phyloP scores from a whole-genome alignment of 2,113 vertebrate genomes.

The Mesembrinibis cayennensis region DNA sequence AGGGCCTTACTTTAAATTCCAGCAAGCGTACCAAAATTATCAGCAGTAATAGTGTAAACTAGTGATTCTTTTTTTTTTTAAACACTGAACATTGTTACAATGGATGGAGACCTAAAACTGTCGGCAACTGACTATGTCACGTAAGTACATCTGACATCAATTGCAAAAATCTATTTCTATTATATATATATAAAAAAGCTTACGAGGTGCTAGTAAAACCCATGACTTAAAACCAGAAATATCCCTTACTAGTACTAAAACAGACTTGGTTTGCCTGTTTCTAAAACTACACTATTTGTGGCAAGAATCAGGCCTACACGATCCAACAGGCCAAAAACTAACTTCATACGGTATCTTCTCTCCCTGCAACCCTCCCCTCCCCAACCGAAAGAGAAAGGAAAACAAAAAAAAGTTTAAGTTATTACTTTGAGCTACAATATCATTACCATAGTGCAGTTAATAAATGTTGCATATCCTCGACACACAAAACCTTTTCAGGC shows the following conservation, averaged over 20 bases:
- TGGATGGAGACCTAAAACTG: conserved; percentile 20
- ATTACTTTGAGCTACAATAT: conserved; percentile 67
- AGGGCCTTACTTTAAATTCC: conserved; percentile 80
- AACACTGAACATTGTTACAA: background rate
- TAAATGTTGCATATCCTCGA: conserved; percentile 75
- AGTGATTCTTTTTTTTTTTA: background rate
- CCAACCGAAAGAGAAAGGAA: background rate
- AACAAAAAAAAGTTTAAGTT: conserved; percentile 65
- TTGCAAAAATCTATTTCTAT: conserved; percentile 34
- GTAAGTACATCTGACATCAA: conserved; percentile 27
- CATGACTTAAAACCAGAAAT: conserved; percentile 83
- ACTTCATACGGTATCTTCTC: conserved; percentile 68
- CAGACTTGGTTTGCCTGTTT: conserved; percentile 83
- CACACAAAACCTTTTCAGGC: conserved; percentile 71
- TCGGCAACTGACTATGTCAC: background rate
- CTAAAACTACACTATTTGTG: conserved; percentile 83
- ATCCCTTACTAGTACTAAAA: conserved; percentile 95
- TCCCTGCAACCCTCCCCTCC: background rate
- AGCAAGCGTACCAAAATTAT: conserved; percentile 48
- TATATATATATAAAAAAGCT: background rate
- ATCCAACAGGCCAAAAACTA: conserved; percentile 66
- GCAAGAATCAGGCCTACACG: conserved; percentile 74
- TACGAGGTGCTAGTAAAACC: conserved; percentile 68
- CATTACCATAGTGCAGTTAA: conserved; percentile 79
- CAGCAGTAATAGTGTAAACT: conserved; percentile 24